Percentiles rank a stretch among this genome's conserved stretches.
Evolutionary conservation across 2,113 vertebrate species (phyloP).

Genomic region (Mystacornis crossleyi): DNA sequence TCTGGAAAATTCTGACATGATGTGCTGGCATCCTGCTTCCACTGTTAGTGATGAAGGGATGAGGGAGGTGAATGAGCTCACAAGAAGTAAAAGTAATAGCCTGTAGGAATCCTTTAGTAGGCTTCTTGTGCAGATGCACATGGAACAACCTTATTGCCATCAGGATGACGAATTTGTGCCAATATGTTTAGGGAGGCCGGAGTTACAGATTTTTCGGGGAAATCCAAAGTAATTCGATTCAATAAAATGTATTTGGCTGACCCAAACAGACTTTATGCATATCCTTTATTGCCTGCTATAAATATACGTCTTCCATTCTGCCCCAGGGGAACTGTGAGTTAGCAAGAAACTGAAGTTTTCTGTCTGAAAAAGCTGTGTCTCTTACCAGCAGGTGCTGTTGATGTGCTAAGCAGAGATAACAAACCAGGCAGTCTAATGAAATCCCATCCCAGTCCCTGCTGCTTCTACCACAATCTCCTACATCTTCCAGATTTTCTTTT

Average conservation of each 20-base stretch:
- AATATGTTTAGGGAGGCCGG: not conserved
- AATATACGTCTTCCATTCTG: conserved; percentile 1
- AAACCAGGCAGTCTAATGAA: not conserved
- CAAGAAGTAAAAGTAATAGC: not conserved
- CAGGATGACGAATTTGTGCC: not conserved
- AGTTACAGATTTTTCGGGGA: conserved; percentile 7
- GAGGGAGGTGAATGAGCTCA: not conserved
- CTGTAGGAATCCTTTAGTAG: not conserved
- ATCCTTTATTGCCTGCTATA: conserved; percentile 1
- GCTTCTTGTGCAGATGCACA: not conserved
- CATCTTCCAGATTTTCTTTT: not conserved
- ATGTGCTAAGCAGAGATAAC: not conserved
- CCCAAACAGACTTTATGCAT: not conserved
- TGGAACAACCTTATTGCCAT: not conserved
- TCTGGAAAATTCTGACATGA: conserved; percentile 26
- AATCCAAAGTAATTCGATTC: not conserved
- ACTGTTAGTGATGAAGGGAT: not conserved
- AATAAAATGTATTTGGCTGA: conserved; percentile 5
- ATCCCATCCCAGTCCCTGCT: not conserved
- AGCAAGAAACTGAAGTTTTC: not conserved
- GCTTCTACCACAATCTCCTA: not conserved
- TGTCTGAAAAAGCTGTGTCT: not conserved
- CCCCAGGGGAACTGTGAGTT: not conserved
- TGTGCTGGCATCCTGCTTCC: not conserved
- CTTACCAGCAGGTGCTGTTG: not conserved